Conservation (phyloP, 1,140 invertebrate species). For the Achroia grisella region DNA sequence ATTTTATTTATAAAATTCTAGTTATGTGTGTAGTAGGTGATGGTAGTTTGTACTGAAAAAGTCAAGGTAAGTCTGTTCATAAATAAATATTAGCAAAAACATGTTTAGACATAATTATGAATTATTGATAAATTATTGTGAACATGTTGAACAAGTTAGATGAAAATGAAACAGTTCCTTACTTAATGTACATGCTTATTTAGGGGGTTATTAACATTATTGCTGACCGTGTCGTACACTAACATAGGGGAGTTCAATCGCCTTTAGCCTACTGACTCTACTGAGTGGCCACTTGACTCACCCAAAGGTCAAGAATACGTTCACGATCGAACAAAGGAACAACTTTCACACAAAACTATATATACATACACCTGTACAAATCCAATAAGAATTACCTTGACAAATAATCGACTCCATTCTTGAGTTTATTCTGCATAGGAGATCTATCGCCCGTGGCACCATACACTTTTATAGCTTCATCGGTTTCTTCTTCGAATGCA, state of each 20-base stretch:
- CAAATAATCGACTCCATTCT: slow-evolving; percentile 60
- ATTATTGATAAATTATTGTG: too few species aligned
- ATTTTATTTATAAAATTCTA: too few species aligned
- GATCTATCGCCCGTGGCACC: slow-evolving; percentile 79
- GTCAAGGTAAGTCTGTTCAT: too few species aligned
- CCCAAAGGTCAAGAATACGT: slow-evolving; percentile 20
- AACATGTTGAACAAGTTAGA: too few species aligned
- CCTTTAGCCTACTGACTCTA: slow-evolving; percentile 50
- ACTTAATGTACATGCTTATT: too few species aligned
- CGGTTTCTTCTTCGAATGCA: slow-evolving; percentile 87
- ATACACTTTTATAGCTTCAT: slow-evolving; percentile 85
- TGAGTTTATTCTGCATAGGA: slow-evolving; percentile 70
- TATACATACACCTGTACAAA: not conserved
- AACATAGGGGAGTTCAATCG: slow-evolving; percentile 30
- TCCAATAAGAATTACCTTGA: slow-evolving; percentile 34
- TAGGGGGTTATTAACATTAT: too few species aligned
- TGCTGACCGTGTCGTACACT: too few species aligned
- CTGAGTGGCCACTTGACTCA: slow-evolving; percentile 35
- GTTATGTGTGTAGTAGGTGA: too few species aligned
- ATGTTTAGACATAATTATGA: too few species aligned
- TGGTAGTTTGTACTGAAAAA: too few species aligned
- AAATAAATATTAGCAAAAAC: too few species aligned
- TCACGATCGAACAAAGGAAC: slow-evolving; percentile 17
- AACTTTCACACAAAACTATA: not conserved
- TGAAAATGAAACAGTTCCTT: too few species aligned